Percentiles rank a stretch among this genome's conserved stretches.
Evolutionary conservation across 2,113 vertebrate species (phyloP).

Genomic region (Galeopterus variegatus): DNA sequence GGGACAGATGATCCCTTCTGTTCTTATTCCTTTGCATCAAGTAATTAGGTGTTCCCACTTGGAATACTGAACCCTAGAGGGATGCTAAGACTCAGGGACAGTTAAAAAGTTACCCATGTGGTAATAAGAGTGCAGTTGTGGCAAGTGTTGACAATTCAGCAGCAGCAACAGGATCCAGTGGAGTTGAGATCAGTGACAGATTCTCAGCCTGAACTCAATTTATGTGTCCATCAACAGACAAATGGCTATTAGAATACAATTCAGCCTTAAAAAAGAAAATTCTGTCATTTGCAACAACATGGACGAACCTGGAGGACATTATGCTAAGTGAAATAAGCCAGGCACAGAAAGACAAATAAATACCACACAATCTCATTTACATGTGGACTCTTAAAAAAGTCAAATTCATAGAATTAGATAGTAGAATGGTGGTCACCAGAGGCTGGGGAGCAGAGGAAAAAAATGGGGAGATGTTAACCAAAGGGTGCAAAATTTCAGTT

Average conservation of each 20-base stretch:
- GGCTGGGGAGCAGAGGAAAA: too few relatives aligned
- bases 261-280: neutral
- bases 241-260: neutral
- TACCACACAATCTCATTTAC: neutral
- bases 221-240: neutral
- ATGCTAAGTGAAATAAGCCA: neutral
- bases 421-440: neutral
- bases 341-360: neutral
- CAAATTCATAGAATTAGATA: neutral
- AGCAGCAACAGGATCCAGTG: neutral
- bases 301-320: neutral
- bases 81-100: neutral
- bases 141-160: neutral
- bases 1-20: neutral
- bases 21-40: constrained; percentile 26
- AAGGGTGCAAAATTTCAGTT: neutral
- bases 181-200: neutral
- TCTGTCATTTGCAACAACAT: neutral
- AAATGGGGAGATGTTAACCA: neutral
- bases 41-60: neutral
- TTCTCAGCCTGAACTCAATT: neutral
- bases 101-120: neutral
- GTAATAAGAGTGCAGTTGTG: neutral
- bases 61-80: neutral
- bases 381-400: neutral